Evolutionary conservation across 2,888 invertebrate species (phyloP).

Genomic region (Limnephilus lunatus): DNA sequence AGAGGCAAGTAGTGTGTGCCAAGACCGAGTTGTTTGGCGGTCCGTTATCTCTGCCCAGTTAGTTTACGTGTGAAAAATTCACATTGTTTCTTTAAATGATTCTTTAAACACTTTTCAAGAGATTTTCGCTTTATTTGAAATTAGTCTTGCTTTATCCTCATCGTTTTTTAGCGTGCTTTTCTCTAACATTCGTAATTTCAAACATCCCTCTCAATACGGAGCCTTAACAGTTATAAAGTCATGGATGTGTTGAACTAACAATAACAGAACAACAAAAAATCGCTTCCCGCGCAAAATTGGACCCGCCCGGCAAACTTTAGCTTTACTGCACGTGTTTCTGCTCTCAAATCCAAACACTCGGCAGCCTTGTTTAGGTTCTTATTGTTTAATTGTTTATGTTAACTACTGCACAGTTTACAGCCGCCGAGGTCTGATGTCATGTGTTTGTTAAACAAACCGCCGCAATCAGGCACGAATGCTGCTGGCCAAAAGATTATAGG

Average conservation of each 20-base stretch:
- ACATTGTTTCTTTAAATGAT: too few species aligned
- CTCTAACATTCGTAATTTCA: too few species aligned
- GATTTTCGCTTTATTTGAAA: too few species aligned
- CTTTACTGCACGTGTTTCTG: not conserved
- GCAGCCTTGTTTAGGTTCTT: slow-evolving; percentile 3
- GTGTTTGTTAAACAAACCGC: slow-evolving; percentile 17
- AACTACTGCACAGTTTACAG: slow-evolving; percentile 1
- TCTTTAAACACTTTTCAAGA: too few species aligned
- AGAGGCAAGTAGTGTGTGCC: too few species aligned
- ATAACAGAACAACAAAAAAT: not conserved
- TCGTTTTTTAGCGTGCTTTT: too few species aligned
- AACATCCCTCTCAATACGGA: not conserved
- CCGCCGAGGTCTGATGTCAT: slow-evolving; percentile 19
- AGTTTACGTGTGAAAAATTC: too few species aligned
- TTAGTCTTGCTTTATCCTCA: too few species aligned
- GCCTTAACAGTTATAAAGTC: not conserved
- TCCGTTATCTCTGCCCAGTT: too few species aligned
- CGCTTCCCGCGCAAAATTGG: slow-evolving; percentile 6
- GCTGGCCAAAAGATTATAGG: not conserved
- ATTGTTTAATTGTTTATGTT: slow-evolving; percentile 26
- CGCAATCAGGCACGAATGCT: not conserved
- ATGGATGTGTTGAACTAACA: not conserved
- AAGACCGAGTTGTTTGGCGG: too few species aligned
- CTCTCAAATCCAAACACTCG: not conserved
- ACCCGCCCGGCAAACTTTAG: not conserved